Evolutionary conservation across 2,888 invertebrate genomes (phyloP).

Genomic region (Monochamus alternatus): DNA sequence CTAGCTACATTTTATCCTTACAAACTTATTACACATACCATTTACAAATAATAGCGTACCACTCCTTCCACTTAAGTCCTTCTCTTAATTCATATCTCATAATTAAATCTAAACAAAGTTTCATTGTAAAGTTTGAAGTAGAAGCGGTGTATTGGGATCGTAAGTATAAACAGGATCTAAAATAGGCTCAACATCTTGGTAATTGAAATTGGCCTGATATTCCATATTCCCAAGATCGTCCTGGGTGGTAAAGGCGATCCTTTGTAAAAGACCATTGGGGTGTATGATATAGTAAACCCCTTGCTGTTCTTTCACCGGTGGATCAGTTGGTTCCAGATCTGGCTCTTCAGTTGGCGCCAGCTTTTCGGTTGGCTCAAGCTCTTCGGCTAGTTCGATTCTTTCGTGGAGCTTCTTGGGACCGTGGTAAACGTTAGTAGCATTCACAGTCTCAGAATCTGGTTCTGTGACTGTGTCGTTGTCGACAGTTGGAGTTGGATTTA

Average conservation of each 20-base stretch:
- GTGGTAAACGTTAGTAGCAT: neutral
- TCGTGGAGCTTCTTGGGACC: neutral
- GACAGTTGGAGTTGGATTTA: conserved; percentile 18
- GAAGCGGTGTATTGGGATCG: conserved; percentile 64
- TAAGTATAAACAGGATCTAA: conserved; percentile 76
- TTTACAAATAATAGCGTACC: neutral
- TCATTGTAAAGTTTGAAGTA: conserved; percentile 50
- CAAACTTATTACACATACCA: too few relatives aligned
- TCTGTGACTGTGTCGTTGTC: conserved; percentile 38
- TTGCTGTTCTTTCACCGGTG: conserved; percentile 57
- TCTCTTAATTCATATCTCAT: too few relatives aligned
- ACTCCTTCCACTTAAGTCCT: neutral
- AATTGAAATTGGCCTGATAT: conserved; percentile 77
- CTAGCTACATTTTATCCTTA: too few relatives aligned
- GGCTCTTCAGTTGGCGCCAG: conserved; percentile 1
- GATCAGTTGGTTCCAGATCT: conserved; percentile 8
- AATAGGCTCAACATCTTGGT: conserved; percentile 77
- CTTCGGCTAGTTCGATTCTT: neutral
- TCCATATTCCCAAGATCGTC: conserved; percentile 75
- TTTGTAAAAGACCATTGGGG: conserved; percentile 77
- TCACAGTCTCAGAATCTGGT: conserved; percentile 42
- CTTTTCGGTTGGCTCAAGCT: conserved; percentile 4
- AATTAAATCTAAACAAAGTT: neutral
- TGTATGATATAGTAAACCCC: conserved; percentile 79
- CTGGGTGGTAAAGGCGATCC: conserved; percentile 76